Evolutionary conservation across 2,888 invertebrate genomes (phyloP).

Genomic region (Norana najaformis): DNA sequence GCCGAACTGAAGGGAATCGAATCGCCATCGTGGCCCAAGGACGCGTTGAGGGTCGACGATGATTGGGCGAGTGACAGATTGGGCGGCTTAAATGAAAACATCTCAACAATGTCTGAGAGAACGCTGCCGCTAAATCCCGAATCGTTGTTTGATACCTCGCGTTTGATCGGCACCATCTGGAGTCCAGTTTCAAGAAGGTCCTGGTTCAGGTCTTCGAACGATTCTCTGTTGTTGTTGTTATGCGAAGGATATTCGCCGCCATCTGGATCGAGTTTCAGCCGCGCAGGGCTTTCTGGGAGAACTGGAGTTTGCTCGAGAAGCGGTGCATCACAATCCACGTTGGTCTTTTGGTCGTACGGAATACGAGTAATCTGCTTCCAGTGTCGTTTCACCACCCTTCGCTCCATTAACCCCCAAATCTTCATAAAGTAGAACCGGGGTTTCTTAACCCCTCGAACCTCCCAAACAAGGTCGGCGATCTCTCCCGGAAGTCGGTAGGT

Average conservation of each 20-base stretch:
- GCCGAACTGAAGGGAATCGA: background rate
- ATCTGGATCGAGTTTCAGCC: background rate
- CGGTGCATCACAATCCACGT: no score
- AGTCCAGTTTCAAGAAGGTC: background rate
- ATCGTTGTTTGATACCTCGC: background rate
- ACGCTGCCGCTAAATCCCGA: background rate
- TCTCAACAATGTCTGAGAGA: background rate
- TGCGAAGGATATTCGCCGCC: background rate
- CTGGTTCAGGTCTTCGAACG: background rate
- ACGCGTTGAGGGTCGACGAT: background rate
- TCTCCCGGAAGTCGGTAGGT: background rate
- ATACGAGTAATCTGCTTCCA: background rate
- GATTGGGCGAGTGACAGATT: background rate
- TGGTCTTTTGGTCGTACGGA: background rate
- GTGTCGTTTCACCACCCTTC: background rate
- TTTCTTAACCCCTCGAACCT: background rate
- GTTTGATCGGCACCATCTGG: background rate
- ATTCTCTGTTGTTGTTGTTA: background rate
- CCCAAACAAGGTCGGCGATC: background rate
- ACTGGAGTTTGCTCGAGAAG: background rate
- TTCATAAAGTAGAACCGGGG: background rate
- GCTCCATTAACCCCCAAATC: background rate
- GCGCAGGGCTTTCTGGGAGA: background rate
- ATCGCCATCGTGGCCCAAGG: background rate
- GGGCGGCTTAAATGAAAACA: background rate